phyloP scores from a whole-genome alignment of 2,888 invertebrate genomes.

The Rhagonycha fulva region DNA sequence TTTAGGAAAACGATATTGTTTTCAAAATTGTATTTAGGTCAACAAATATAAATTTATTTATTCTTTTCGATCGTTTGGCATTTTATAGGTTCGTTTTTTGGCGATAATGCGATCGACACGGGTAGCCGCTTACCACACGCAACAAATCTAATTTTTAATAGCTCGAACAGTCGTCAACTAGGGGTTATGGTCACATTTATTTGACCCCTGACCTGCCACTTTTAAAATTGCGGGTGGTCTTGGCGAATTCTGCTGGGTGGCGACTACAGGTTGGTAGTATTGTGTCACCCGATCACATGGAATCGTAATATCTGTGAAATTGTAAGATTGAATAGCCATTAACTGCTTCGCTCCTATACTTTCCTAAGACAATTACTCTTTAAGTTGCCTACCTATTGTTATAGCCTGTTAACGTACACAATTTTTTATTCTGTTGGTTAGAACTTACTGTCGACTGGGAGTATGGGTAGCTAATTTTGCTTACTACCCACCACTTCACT shows the following conservation, averaged over 20 bases:
- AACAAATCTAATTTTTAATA: constrained; percentile 32
- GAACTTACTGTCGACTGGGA: neutral
- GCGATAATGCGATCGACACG: constrained; percentile 32
- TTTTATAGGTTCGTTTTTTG: constrained; percentile 12
- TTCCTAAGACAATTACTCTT: constrained; percentile 9
- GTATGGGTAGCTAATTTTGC: neutral
- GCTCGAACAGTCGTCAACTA: constrained; percentile 32
- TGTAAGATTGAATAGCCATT: constrained; percentile 28
- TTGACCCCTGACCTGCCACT: constrained; percentile 29
- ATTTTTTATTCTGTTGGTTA: neutral
- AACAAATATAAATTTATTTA: neutral
- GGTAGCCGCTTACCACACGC: constrained; percentile 27
- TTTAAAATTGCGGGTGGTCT: constrained; percentile 35
- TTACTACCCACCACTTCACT: neutral
- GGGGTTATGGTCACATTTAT: constrained; percentile 30
- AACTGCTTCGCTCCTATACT: constrained; percentile 17
- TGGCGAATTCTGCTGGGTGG: constrained; percentile 29
- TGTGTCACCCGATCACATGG: constrained; percentile 41
- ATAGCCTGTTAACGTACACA: constrained; percentile 2
- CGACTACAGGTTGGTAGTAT: constrained; percentile 33
- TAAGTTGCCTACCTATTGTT: constrained; percentile 6
- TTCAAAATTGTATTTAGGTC: neutral
- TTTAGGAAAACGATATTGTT: neutral
- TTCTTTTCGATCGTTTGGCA: neutral
- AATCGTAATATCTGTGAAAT: constrained; percentile 42